phyloP scores from a whole-genome alignment of 2,797 vertebrate species.

The Poecilia wingei region DNA sequence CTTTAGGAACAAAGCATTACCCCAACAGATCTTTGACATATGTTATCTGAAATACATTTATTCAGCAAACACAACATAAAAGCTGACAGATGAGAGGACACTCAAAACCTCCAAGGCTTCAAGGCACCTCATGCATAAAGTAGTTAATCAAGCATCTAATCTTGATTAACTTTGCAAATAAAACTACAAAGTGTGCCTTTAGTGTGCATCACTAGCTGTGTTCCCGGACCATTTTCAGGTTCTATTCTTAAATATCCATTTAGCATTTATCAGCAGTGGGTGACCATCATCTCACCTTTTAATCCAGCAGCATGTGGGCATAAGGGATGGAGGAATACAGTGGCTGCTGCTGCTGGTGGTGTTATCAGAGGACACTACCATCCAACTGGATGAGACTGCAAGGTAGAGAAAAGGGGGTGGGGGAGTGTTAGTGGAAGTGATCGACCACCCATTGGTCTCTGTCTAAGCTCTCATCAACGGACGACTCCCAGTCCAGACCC shows the following conservation, averaged over 20 bases:
- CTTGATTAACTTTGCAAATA: not conserved
- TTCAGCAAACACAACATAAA: conserved; percentile 1
- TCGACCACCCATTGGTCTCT: conserved; percentile 72
- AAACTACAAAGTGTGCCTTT: not conserved
- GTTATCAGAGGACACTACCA: conserved; percentile 43
- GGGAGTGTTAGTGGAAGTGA: conserved; percentile 41
- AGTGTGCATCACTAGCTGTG: conserved; percentile 38
- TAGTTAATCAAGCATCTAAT: conserved; percentile 11
- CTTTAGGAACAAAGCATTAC: not conserved
- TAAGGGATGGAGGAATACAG: conserved; percentile 23
- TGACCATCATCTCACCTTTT: conserved; percentile 74
- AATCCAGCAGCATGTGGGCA: conserved; percentile 49
- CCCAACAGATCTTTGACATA: not conserved
- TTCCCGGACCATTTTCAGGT: conserved; percentile 62
- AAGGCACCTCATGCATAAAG: not conserved
- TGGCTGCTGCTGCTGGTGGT: conserved; percentile 45
- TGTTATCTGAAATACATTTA: not conserved
- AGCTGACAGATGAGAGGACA: conserved; percentile 1
- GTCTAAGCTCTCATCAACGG: conserved; percentile 67
- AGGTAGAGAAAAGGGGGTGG: conserved; percentile 19
- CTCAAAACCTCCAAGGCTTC: not conserved
- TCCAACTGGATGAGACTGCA: conserved; percentile 38
- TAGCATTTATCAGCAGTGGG: conserved; percentile 68
- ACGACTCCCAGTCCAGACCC: conserved; percentile 60
- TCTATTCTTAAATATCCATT: conserved; percentile 70